A percentile compares a stretch with the other conserved stretches of the same genome.
Evolutionary conservation across 2,888 invertebrate species (phyloP).

Genomic region (Ctenicera cuprea): DNA sequence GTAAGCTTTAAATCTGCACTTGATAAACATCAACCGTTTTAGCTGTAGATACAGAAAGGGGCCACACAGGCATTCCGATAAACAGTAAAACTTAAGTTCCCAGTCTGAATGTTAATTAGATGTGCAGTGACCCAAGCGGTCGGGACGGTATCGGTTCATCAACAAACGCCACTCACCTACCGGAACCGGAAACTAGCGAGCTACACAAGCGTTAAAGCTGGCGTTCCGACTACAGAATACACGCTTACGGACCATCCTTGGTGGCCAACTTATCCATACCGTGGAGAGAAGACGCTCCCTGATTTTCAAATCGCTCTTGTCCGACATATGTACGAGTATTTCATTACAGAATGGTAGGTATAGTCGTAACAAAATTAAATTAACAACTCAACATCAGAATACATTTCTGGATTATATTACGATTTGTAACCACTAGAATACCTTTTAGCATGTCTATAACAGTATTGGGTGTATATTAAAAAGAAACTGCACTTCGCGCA

Average conservation of each 20-base stretch:
- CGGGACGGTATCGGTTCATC: constrained; percentile 66
- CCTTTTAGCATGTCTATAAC: no score
- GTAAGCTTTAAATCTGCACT: not conserved
- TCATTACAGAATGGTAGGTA: not conserved
- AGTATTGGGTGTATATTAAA: no score
- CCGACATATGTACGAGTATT: constrained; percentile 32
- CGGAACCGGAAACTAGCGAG: constrained; percentile 69
- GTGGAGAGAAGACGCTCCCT: constrained; percentile 55
- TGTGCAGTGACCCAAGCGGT: constrained; percentile 63
- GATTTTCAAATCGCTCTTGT: constrained; percentile 45
- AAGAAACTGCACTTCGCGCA: no score
- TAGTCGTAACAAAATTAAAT: no score
- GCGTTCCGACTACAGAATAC: constrained; percentile 61
- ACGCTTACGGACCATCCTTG: constrained; percentile 62
- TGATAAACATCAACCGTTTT: constrained; percentile 6
- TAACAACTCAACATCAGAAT: no score
- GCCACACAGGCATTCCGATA: constrained; percentile 32
- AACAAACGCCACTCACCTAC: constrained; percentile 67
- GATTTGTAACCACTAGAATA: no score
- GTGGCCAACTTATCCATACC: constrained; percentile 67
- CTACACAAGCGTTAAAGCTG: constrained; percentile 69
- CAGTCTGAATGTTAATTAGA: constrained; percentile 63
- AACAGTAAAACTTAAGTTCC: constrained; percentile 53
- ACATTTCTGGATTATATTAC: no score
- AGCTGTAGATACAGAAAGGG: not conserved